These are phyloP conservation scores for Lophius piscatorius DNA, from an alignment of 2,113 vertebrate genomes.

Conservation along the genomic window DNA sequence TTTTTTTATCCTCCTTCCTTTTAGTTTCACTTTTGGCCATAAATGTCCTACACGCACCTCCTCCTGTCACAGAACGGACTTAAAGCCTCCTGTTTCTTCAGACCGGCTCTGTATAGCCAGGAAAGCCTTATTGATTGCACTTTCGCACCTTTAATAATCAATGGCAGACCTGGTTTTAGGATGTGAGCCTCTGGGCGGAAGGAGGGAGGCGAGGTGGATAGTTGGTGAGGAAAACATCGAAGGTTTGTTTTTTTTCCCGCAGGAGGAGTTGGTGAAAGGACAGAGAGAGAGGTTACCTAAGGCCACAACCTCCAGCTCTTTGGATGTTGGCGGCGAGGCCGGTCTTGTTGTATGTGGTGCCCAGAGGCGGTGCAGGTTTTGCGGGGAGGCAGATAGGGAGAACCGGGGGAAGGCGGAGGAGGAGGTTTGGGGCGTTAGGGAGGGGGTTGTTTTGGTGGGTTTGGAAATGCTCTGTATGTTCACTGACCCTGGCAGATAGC, in stretches of 20 bases:
- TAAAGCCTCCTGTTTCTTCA: constrained; percentile 11
- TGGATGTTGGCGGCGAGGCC: constrained; percentile 52
- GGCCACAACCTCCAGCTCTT: constrained; percentile 53
- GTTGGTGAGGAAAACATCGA: constrained; percentile 23
- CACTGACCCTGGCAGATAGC: constrained; percentile 73
- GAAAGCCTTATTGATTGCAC: constrained; percentile 59
- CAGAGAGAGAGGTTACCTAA: constrained; percentile 41
- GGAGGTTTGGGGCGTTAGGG: background rate
- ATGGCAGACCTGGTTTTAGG: constrained; percentile 55
- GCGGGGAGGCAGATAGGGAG: constrained; percentile 37
- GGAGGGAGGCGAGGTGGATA: background rate
- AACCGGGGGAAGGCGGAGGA: constrained; percentile 26
- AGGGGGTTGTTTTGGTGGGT: constrained; percentile 29
- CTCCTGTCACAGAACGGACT: constrained; percentile 22
- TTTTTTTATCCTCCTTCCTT: constrained; percentile 5
- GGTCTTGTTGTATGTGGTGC: constrained; percentile 34
- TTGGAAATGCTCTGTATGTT: constrained; percentile 58
- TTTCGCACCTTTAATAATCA: constrained; percentile 66
- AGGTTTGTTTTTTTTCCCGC: constrained; percentile 28
- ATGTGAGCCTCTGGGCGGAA: constrained; percentile 35
- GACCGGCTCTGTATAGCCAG: constrained; percentile 31
- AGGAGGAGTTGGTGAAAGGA: constrained; percentile 26
- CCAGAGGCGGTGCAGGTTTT: constrained; percentile 51
- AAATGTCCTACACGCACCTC: constrained; percentile 9
- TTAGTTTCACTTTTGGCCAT: constrained; percentile 9